These are phyloP conservation scores for Melinopterus prodromus DNA, from an alignment of 2,888 invertebrate genomes.

Conservation along the genomic window DNA sequence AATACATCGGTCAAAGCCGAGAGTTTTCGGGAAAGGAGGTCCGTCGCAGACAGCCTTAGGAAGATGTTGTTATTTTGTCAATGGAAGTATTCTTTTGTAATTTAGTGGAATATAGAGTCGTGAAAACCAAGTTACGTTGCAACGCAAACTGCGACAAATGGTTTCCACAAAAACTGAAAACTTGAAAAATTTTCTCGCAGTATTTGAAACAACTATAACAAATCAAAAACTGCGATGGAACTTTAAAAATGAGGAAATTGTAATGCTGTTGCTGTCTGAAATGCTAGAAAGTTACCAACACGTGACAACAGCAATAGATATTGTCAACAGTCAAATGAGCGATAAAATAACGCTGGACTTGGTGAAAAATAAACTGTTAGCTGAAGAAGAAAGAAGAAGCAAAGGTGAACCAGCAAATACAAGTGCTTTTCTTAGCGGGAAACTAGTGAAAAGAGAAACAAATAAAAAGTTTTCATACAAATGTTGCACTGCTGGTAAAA, in stretches of 20 bases:
- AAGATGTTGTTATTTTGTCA: no score
- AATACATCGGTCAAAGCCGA: no score
- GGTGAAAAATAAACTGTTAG: constrained; percentile 38
- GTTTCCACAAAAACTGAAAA: no score
- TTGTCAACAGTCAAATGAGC: constrained; percentile 30
- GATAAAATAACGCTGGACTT: constrained; percentile 35
- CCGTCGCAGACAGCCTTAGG: no score
- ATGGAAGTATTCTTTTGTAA: no score
- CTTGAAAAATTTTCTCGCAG: constrained; percentile 16
- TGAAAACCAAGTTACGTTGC: constrained; percentile 11
- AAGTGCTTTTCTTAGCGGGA: background rate
- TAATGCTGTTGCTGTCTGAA: constrained; percentile 36
- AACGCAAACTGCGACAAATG: constrained; percentile 16
- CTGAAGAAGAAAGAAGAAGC: constrained; percentile 30
- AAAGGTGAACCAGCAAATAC: no score
- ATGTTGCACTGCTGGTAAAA: no score
- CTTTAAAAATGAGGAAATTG: constrained; percentile 35
- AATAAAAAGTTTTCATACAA: no score
- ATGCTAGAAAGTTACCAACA: constrained; percentile 39
- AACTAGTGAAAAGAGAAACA: no score
- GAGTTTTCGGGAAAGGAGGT: no score
- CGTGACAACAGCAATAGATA: constrained; percentile 39
- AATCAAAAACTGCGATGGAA: constrained; percentile 36
- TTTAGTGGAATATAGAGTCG: no score
- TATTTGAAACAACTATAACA: constrained; percentile 36